phyloP scores from a whole-genome alignment of 2,113 vertebrate species.

The Taxidea taxus region DNA sequence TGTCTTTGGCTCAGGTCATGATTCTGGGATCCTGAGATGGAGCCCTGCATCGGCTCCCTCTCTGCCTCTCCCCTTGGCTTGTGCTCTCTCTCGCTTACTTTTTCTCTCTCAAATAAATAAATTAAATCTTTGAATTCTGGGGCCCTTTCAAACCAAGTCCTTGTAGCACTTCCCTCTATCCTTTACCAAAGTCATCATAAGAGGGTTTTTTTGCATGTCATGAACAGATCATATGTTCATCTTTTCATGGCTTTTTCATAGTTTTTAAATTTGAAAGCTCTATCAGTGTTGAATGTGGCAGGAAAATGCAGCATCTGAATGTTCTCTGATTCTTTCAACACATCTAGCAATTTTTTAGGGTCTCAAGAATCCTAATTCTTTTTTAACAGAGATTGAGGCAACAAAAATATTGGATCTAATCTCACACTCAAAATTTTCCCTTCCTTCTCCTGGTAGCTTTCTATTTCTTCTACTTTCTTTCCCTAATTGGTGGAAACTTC shows the following conservation, averaged over 20 bases:
- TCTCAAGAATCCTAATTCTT: background rate
- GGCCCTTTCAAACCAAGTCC: background rate
- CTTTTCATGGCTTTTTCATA: background rate
- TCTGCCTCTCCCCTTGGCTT: too few relatives aligned
- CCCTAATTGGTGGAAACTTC: background rate
- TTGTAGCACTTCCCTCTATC: background rate
- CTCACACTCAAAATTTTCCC: background rate
- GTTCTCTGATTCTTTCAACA: background rate
- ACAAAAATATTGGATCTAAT: background rate
- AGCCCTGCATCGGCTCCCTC: too few relatives aligned
- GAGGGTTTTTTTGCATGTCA: background rate
- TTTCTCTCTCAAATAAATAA: too few relatives aligned
- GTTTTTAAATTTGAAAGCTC: background rate
- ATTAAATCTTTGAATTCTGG: too few relatives aligned
- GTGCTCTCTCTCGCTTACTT: too few relatives aligned
- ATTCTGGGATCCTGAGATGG: background rate
- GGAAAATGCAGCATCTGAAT: background rate
- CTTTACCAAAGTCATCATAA: background rate
- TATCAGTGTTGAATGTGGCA: background rate
- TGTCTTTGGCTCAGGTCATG: background rate
- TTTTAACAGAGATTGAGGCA: background rate
- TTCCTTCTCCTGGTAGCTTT: background rate
- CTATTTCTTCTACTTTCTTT: background rate
- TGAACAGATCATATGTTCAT: background rate
- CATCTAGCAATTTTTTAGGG: background rate